These are phyloP conservation scores for Homalodisca vitripennis DNA, from an alignment of 1,140 invertebrate genomes.

Conservation along the genomic window DNA sequence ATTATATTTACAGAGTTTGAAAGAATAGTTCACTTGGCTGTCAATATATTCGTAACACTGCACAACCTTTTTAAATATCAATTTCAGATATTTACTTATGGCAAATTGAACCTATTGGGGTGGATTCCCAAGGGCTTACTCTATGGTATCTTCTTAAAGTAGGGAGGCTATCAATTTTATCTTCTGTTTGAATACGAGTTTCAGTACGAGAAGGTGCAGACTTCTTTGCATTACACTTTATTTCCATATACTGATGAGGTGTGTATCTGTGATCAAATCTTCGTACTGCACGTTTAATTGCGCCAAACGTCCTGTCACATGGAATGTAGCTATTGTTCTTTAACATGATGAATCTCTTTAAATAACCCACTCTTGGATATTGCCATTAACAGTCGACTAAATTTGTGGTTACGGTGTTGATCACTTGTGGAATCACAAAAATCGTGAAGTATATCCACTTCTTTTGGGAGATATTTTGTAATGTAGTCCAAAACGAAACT, in stretches of 20 bases:
- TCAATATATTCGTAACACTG: too few species aligned
- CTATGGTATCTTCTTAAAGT: too few species aligned
- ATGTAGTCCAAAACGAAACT: conserved; percentile 32
- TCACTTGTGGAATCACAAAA: neutral
- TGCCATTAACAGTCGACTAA: neutral
- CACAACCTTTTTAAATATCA: too few species aligned
- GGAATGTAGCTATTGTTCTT: conserved; percentile 34
- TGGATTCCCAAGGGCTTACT: too few species aligned
- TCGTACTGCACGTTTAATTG: conserved; percentile 20
- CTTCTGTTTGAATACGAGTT: too few species aligned
- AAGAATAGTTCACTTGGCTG: too few species aligned
- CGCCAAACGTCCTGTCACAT: conserved; percentile 28
- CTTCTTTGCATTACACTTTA: too few species aligned
- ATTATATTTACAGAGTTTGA: too few species aligned
- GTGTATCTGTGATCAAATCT: conserved; percentile 27
- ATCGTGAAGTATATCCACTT: neutral
- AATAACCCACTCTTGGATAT: conserved; percentile 28
- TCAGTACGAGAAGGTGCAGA: too few species aligned
- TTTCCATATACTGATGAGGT: neutral
- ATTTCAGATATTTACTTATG: too few species aligned
- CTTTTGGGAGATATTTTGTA: neutral
- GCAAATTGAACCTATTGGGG: too few species aligned
- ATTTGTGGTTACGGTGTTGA: neutral
- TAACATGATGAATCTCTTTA: conserved; percentile 34
- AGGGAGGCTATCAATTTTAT: too few species aligned